Percentiles rank a stretch among this genome's conserved stretches.
phyloP scores from a whole-genome alignment of 2,888 invertebrate genomes.

The Amphimallon solstitiale region DNA sequence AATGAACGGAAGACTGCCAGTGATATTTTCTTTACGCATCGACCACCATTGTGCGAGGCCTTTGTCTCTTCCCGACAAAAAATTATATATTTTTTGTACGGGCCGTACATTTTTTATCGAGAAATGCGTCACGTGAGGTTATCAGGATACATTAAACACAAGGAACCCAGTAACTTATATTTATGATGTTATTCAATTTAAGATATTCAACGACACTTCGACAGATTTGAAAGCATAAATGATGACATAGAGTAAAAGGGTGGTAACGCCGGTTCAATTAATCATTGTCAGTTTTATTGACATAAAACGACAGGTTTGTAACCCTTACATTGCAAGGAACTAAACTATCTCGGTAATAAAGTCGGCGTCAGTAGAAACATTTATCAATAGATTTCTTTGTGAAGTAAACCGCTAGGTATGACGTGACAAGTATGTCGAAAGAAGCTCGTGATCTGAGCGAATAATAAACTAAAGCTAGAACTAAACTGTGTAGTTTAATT shows the following conservation, averaged over 20 bases:
- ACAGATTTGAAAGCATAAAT: slow-evolving; percentile 41
- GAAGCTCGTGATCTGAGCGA: neutral
- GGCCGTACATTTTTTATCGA: no score
- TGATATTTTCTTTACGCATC: no score
- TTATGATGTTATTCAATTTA: slow-evolving; percentile 15
- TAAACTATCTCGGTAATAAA: slow-evolving; percentile 52
- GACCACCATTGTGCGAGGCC: no score
- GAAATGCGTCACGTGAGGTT: no score
- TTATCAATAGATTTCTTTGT: slow-evolving; percentile 48
- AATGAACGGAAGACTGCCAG: neutral
- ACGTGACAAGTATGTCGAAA: neutral
- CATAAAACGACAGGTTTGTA: slow-evolving; percentile 52
- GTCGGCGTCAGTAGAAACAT: slow-evolving; percentile 52
- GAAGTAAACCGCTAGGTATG: slow-evolving; percentile 11
- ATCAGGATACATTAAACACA: neutral
- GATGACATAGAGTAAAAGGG: slow-evolving; percentile 51
- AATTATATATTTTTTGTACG: no score
- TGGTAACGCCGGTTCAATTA: slow-evolving; percentile 52
- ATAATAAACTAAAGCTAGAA: neutral
- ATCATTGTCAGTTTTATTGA: slow-evolving; percentile 52
- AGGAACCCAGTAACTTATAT: slow-evolving; percentile 14
- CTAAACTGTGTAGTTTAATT: neutral
- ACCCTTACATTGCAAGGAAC: slow-evolving; percentile 51
- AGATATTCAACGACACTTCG: slow-evolving; percentile 15
- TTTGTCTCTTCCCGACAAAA: no score